Conservation (phyloP, 2,888 invertebrate genomes). For the Dynastes hyllus region DNA sequence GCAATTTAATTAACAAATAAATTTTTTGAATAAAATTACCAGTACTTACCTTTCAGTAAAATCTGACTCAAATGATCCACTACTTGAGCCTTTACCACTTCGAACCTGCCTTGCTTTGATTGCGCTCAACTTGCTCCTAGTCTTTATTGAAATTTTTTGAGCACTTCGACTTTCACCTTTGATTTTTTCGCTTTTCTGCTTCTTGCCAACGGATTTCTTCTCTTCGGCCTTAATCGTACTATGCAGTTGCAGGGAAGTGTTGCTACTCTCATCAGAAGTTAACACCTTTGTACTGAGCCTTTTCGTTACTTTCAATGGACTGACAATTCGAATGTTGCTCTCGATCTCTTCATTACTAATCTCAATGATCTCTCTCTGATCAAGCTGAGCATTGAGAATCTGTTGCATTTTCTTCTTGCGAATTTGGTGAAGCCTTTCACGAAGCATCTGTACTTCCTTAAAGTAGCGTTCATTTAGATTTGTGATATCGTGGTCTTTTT, state of each 20-base stretch:
- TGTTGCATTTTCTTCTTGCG: slow-evolving; percentile 57
- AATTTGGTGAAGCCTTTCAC: slow-evolving; percentile 64
- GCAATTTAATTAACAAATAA: too few species aligned
- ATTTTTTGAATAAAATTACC: too few species aligned
- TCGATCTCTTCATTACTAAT: slow-evolving; percentile 50
- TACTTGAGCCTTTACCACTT: slow-evolving; percentile 51
- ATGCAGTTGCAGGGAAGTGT: background rate
- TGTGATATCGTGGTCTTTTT: slow-evolving; percentile 60
- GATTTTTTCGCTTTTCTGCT: slow-evolving; percentile 19
- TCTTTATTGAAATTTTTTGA: slow-evolving; percentile 57
- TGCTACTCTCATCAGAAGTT: background rate
- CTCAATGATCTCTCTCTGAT: slow-evolving; percentile 47
- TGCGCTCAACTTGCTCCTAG: slow-evolving; percentile 55
- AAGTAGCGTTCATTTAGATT: slow-evolving; percentile 64
- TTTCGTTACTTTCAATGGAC: slow-evolving; percentile 41
- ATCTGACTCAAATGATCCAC: slow-evolving; percentile 51
- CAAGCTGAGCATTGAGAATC: background rate
- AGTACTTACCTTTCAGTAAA: slow-evolving; percentile 56
- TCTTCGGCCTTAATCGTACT: background rate
- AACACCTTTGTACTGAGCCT: background rate
- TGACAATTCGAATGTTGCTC: slow-evolving; percentile 54
- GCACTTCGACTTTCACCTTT: slow-evolving; percentile 30
- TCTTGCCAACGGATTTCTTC: slow-evolving; percentile 12
- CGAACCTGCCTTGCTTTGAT: slow-evolving; percentile 56
- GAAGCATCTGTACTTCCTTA: slow-evolving; percentile 65